phyloP scores from a whole-genome alignment of 1,140 invertebrate species.

The Glomeris maerens region DNA sequence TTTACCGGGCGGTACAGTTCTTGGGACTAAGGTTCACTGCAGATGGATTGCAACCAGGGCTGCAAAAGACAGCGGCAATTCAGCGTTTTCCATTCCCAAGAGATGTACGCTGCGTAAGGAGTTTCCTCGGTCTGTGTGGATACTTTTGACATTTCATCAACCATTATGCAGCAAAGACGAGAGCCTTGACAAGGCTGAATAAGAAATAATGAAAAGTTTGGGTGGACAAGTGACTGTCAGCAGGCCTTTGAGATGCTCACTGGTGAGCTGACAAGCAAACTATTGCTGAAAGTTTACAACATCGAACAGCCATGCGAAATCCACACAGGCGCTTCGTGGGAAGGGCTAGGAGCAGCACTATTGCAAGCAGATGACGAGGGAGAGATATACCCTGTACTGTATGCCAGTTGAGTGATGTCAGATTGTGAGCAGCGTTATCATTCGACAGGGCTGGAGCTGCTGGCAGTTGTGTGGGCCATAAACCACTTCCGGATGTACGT shows the following conservation, averaged over 20 bases:
- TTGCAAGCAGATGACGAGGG: conserved; percentile 7
- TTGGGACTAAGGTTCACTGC: neutral
- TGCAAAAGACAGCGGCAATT: too few relatives aligned
- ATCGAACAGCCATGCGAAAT: neutral
- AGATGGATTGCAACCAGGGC: neutral
- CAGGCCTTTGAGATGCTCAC: conserved; percentile 19
- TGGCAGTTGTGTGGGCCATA: conserved; percentile 12
- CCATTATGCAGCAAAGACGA: conserved; percentile 20
- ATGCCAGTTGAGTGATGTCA: conserved; percentile 2
- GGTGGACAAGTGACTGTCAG: conserved; percentile 14
- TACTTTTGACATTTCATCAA: conserved; percentile 26
- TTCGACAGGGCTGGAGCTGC: conserved; percentile 10
- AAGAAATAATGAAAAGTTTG: conserved; percentile 20
- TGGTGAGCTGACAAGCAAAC: conserved; percentile 10
- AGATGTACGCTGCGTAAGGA: conserved; percentile 17
- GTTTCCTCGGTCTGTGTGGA: conserved; percentile 24
- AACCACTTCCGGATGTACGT: conserved; percentile 14
- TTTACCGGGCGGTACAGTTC: neutral
- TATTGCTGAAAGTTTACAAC: neutral
- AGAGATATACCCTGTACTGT: neutral
- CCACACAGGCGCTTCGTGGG: conserved; percentile 14
- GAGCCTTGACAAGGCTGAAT: conserved; percentile 19
- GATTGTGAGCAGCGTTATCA: conserved; percentile 7
- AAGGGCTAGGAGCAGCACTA: conserved; percentile 15
- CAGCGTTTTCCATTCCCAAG: conserved; percentile 18